phyloP scores from a whole-genome alignment of 37 sponge, comb jelly and placozoan genomes.

The Cladorhizidae sp. region DNA sequence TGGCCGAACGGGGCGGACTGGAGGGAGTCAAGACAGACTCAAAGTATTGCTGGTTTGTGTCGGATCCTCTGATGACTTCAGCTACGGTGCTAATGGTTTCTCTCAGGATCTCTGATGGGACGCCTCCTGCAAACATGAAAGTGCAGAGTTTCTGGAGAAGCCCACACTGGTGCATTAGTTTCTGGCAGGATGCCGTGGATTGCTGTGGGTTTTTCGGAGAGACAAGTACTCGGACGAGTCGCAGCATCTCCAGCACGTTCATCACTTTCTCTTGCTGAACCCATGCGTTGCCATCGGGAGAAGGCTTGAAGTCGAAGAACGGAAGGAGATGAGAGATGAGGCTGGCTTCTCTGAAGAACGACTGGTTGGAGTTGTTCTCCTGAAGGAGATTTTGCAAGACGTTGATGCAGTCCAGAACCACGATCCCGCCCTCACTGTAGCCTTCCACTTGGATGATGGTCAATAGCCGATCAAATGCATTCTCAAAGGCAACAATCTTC shows the following conservation, averaged over 20 bases:
- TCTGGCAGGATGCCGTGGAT: conserved; percentile 64
- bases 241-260: conserved; percentile 57
- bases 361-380: conserved; percentile 85
- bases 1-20: conserved; percentile 71
- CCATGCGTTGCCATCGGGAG: conserved; percentile 5
- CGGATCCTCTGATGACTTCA: conserved; percentile 75
- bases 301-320: conserved; percentile 51
- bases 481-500: conserved; percentile 96
- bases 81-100: conserved; percentile 86
- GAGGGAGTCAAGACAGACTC: conserved; percentile 66
- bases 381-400: conserved; percentile 73
- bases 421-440: conserved; percentile 89
- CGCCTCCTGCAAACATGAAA: conserved; percentile 83
- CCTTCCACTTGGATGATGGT: conserved; percentile 81
- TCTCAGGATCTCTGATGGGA: conserved; percentile 65
- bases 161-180: conserved; percentile 63
- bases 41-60: conserved; percentile 69
- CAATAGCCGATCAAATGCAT: conserved; percentile 89
- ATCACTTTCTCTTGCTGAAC: conserved; percentile 54
- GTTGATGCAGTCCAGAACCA: conserved; percentile 85
- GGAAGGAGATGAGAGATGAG: conserved; percentile 56
- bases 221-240: conserved; percentile 65
- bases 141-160: conserved; percentile 59
- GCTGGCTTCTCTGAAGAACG: conserved; percentile 91
- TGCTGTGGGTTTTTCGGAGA: conserved; percentile 72